Conservation (phyloP, 1,140 invertebrate genomes). For the Aporrectodea caliginosa region DNA sequence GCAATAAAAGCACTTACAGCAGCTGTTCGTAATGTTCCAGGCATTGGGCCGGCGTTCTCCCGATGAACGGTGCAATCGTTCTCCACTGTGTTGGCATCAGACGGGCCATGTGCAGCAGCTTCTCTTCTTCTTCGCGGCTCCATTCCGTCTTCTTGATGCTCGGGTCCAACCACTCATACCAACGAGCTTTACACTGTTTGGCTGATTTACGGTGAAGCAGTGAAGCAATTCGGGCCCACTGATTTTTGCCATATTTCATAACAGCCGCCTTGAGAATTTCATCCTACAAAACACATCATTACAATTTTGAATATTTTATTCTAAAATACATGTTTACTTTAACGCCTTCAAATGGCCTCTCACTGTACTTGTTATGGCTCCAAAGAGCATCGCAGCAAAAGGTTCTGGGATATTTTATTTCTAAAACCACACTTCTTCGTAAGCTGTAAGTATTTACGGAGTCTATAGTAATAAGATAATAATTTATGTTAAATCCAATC, state of each 20-base stretch:
- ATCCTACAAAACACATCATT: slow-evolving; percentile 68
- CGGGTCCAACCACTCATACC: slow-evolving; percentile 99
- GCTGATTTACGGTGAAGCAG: slow-evolving; percentile 96
- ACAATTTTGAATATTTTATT: slow-evolving; percentile 22
- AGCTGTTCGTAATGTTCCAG: slow-evolving; percentile 95
- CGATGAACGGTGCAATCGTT: slow-evolving; percentile 98
- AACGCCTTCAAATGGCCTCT: background rate
- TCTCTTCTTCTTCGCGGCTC: slow-evolving; percentile 99
- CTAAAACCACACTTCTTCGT: background rate
- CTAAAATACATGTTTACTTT: background rate
- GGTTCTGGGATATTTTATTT: background rate
- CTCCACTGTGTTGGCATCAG: slow-evolving; percentile 99
- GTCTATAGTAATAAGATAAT: no score
- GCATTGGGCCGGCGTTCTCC: slow-evolving; percentile 96
- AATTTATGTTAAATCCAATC: background rate
- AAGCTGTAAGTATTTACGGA: background rate
- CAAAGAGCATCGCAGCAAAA: background rate
- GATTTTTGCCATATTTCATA: slow-evolving; percentile 99
- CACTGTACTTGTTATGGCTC: background rate
- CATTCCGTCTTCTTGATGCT: slow-evolving; percentile 99
- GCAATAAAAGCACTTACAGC: no score
- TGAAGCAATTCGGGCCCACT: slow-evolving; percentile 99
- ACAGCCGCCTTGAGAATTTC: slow-evolving; percentile 99
- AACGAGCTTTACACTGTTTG: slow-evolving; percentile 98
- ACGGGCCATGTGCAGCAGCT: slow-evolving; percentile 94